These are phyloP conservation scores for Stenoptilia bipunctidactyla DNA, from an alignment of 2,888 invertebrate species.

Conservation along the genomic window DNA sequence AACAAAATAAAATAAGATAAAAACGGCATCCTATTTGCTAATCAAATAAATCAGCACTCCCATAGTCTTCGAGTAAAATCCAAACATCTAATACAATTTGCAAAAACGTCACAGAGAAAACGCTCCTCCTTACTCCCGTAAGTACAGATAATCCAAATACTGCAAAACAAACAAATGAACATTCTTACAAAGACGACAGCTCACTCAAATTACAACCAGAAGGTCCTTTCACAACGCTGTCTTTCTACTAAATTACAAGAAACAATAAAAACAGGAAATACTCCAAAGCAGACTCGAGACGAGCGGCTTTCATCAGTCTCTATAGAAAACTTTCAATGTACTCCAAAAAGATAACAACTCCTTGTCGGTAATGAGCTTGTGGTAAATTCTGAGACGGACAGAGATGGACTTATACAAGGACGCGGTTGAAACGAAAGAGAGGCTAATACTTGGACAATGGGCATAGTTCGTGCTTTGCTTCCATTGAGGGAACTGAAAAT, in stretches of 20 bases:
- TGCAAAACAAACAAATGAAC: neutral
- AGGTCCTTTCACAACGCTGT: neutral
- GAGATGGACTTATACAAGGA: neutral
- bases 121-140: too few relatives aligned
- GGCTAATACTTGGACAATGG: neutral
- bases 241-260: neutral
- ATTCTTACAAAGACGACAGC: neutral
- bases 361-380: neutral
- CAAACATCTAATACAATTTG: too few relatives aligned
- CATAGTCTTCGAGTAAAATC: too few relatives aligned
- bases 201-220: neutral
- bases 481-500: neutral
- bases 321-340: constrained; percentile 1
- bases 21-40: too few relatives aligned
- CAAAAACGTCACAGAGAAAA: too few relatives aligned
- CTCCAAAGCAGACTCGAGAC: constrained; percentile 1
- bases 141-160: too few relatives aligned
- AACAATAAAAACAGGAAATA: neutral
- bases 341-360: constrained; percentile 1
- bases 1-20: too few relatives aligned
- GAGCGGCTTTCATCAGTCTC: neutral
- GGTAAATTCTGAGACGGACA: neutral
- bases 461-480: neutral
- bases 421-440: neutral
- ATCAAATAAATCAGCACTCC: too few relatives aligned